Conservation (phyloP, 2,113 vertebrate species). For the Nothobranchius furzeri region DNA sequence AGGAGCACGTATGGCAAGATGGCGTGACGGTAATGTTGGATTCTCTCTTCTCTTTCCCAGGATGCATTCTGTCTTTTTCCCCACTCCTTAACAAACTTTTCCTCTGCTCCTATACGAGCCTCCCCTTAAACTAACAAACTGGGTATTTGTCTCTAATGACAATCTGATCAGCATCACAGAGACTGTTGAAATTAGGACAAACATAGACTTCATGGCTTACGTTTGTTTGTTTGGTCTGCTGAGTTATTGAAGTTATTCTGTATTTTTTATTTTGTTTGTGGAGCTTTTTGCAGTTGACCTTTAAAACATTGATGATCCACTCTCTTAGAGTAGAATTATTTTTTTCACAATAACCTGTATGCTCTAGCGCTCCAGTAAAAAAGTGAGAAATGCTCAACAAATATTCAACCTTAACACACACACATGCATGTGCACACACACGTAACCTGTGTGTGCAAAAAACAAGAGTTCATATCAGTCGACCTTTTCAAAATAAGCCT, state of each 20-base stretch:
- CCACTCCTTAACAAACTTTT: conserved; percentile 23
- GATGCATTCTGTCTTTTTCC: conserved; percentile 22
- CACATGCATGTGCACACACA: too few relatives aligned
- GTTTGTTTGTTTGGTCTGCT: conserved; percentile 15
- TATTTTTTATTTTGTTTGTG: conserved; percentile 21
- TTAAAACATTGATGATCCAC: conserved; percentile 46
- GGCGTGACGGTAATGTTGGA: conserved; percentile 90
- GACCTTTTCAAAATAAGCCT: too few relatives aligned
- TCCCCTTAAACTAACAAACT: conserved; percentile 16
- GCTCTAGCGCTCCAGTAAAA: too few relatives aligned
- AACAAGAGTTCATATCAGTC: too few relatives aligned
- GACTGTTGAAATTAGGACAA: conserved; percentile 12
- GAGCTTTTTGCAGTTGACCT: conserved; percentile 52
- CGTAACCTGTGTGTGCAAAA: too few relatives aligned
- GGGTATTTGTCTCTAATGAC: conserved; percentile 36
- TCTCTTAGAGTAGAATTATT: conserved; percentile 34
- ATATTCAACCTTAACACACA: too few relatives aligned
- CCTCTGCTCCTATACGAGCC: conserved; percentile 7
- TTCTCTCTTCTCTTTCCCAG: conserved; percentile 31
- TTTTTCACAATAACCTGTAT: too few relatives aligned
- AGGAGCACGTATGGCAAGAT: conserved; percentile 91
- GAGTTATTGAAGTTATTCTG: conserved; percentile 12
- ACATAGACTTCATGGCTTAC: neutral
- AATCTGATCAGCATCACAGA: conserved; percentile 73
- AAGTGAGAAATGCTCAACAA: too few relatives aligned